Evolutionary conservation across 2,888 invertebrate genomes (phyloP), one percentile per base, ranked within the genome.

Genomic region (Dynastes tityus): DNA sequence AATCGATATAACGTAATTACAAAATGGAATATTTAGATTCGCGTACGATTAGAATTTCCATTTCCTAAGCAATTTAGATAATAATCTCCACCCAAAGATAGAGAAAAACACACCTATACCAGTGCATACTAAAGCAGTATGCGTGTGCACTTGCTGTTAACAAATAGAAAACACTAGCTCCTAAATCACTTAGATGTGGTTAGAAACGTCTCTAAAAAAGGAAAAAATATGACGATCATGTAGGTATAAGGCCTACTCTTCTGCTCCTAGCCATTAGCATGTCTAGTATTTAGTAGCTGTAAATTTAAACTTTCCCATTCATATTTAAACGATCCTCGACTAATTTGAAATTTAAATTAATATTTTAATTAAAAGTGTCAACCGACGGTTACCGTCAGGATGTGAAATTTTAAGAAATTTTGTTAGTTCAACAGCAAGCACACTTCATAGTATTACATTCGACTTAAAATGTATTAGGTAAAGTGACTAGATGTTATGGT

Each of bases 281-380:
- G 32, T 68, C 51, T 68, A 6, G 9, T 65, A 45, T 22, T 51
- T 63, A 63, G 27, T 63, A 29, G 13, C 68, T 27, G 68, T 49
- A 68, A 45, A 49, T 22, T 49, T 68, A 68, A 49, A 49, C 49
- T 68, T 68, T 49, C 27, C 68, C 6, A 51, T 68, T 68, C 51
- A 68, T 65, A 68, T 68, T 22, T 51, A 68, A 68, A 49, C 51
- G 13, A 29, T 29, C 13, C 63, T 63, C 32, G 13, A 49, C 68
- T 68, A 29, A 68, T 68, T 68, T 68, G 29, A 68, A 68, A 68
- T 68, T 68, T 68, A 68, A 68, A 68, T 68, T 51, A 68, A 68
- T 68, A 68, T 68, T 68, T 68, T 51, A 68, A 51, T 68, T 68
- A 51, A 29, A 53, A 51, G 13, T 29, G 68, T 68, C 29, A 68